Conservation (phyloP, 2,113 vertebrate species). For the Procapra przewalskii region DNA sequence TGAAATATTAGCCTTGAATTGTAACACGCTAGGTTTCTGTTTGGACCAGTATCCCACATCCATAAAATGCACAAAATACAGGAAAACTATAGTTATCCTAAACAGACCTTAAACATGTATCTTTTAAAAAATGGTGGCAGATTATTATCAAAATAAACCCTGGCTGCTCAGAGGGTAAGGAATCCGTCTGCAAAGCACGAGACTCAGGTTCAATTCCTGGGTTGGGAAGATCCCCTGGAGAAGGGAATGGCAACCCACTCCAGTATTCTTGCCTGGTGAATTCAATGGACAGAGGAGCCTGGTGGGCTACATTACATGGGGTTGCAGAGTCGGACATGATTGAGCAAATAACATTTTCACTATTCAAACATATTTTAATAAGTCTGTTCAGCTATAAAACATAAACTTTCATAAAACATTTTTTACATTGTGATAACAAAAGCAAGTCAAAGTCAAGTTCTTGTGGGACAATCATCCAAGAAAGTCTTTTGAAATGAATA, state of each 20-base stretch:
- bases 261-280: neutral
- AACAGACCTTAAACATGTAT: neutral
- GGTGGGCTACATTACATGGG: neutral
- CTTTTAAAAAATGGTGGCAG: neutral
- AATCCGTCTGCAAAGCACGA: neutral
- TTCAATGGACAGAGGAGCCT: neutral
- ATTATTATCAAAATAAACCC: neutral
- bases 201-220: neutral
- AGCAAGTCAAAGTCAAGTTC: slow-evolving; percentile 12
- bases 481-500: slow-evolving; percentile 29
- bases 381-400: slow-evolving; percentile 3
- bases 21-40: neutral
- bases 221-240: neutral
- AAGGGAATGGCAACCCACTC: neutral
- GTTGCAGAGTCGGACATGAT: neutral
- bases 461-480: neutral
- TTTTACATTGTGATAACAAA: neutral
- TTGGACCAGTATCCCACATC: neutral
- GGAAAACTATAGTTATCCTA: neutral
- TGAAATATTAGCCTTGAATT: neutral
- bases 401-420: neutral
- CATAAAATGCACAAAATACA: slow-evolving; percentile 9
- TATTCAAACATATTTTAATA: slow-evolving; percentile 4
- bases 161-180: neutral
- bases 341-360: neutral